These are phyloP conservation scores for Spodoptera picta DNA, from an alignment of 2,888 invertebrate species.

Conservation along the genomic window DNA sequence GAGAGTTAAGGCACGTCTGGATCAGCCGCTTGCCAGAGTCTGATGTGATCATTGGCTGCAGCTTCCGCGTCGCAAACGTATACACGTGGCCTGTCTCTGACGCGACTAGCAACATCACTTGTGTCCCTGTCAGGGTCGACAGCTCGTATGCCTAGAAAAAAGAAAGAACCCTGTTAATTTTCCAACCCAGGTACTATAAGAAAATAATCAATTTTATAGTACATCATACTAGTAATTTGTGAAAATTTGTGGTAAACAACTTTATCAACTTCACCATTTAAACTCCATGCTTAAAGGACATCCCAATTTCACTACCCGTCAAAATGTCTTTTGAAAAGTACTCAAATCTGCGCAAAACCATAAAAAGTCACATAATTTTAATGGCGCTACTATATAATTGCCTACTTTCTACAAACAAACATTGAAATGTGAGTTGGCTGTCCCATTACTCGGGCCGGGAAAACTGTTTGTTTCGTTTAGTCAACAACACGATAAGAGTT, in stretches of 20 bases:
- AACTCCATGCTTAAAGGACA: too few species aligned
- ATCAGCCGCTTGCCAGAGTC: slow-evolving; percentile 99
- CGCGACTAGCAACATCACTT: slow-evolving; percentile 99
- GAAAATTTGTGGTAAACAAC: slow-evolving; percentile 59
- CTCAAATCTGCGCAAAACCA: slow-evolving; percentile 1
- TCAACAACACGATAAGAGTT: slow-evolving; percentile 43
- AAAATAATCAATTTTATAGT: neutral
- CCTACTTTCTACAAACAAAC: slow-evolving; percentile 18
- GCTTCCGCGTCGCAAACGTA: slow-evolving; percentile 99
- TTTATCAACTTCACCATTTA: neutral
- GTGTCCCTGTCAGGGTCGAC: slow-evolving; percentile 99
- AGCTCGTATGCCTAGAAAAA: slow-evolving; percentile 98
- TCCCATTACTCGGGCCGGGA: slow-evolving; percentile 19
- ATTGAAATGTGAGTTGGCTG: slow-evolving; percentile 7
- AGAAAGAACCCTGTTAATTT: slow-evolving; percentile 42
- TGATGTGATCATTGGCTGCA: slow-evolving; percentile 99
- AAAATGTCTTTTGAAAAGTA: slow-evolving; percentile 4
- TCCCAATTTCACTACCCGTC: too few species aligned
- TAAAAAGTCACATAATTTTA: slow-evolving; percentile 16
- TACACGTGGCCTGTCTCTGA: slow-evolving; percentile 99
- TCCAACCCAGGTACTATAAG: neutral
- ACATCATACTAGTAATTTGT: slow-evolving; percentile 42
- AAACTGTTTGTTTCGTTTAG: slow-evolving; percentile 42
- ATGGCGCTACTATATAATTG: slow-evolving; percentile 10
- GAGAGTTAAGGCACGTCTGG: slow-evolving; percentile 99